Base-by-base conservation (phyloP, 2,888 invertebrate species). In the Sepioteuthis lessoniana region DNA sequence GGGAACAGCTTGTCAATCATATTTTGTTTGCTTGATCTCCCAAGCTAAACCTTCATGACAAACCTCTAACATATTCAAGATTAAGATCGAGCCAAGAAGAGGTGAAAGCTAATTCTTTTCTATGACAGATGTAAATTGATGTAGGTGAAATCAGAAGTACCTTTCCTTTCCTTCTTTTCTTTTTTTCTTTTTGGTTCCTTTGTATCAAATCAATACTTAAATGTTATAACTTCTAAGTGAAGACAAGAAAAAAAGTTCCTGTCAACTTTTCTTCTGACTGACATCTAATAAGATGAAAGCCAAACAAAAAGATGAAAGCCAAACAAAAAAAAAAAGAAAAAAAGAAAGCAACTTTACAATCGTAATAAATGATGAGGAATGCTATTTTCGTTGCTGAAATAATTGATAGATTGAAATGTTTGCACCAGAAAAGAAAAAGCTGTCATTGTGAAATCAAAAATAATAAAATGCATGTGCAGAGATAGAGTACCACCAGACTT, bases 281-380 rank as follows among this genome's bases (percentile, higher is more conserved):
- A 76, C 76, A 76, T 76, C 76, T 76, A 76, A 76, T 76, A 76
- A 76, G 76, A 76, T 76, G 76, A 76, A 76, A 76, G 76, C 13
- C 13, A n/a, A 76, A 76, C 16, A 35, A 76, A 35, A 76, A 76
- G 8, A n/a, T n/a, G n/a, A n/a, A n/a, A n/a, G n/a, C n/a, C n/a
- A n/a, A n/a, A n/a, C n/a, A 55, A 55, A 42, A 42, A 42, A 42
- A 42, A 55, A 28, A 25, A 55, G 3, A 55, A 55, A 25, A 55
- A 55, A 55, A 25, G 28, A 35, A 76, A 16, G 76, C 3, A 76
- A 35, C n/a, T 76, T 76, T n/a, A 35, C 3, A 35, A 35, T n/a
- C 13, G 35, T 35, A 76, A 76, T 35, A 76, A 76, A 8, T 76
- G 7, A 10, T 31, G 76, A 31, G 31, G 31, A 76, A 76, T 76